Evolutionary conservation across 2,888 invertebrate genomes (phyloP).

Genomic region (Zaprionus lineosus): DNA sequence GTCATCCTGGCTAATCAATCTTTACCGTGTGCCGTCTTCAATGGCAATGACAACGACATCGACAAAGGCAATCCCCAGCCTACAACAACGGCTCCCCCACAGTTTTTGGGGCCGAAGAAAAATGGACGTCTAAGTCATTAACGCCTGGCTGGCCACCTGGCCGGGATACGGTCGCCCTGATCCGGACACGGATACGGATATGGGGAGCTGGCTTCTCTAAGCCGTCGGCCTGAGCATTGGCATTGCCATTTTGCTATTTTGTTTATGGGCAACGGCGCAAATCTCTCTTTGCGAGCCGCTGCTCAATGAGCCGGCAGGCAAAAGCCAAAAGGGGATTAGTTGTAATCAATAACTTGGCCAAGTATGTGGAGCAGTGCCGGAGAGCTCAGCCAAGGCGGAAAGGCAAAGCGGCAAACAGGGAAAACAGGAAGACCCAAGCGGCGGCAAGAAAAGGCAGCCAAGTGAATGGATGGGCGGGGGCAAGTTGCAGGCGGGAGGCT

Average conservation of each 20-base stretch:
- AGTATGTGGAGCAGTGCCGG: conserved; percentile 26
- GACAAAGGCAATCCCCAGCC: conserved; percentile 44
- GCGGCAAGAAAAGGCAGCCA: not conserved
- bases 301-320: conserved; percentile 76
- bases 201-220: conserved; percentile 34
- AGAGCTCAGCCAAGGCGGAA: too few relatives aligned
- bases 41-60: conserved; percentile 57
- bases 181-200: conserved; percentile 38
- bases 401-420: not conserved
- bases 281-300: conserved; percentile 58
- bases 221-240: conserved; percentile 48
- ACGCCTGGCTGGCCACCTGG: conserved; percentile 69
- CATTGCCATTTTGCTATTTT: conserved; percentile 65
- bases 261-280: conserved; percentile 64
- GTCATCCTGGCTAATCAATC: conserved; percentile 70
- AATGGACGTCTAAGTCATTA: conserved; percentile 76
- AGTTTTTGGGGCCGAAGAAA: conserved; percentile 51
- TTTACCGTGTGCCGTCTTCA: conserved; percentile 56
- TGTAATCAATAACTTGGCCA: conserved; percentile 76
- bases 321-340: conserved; percentile 77
- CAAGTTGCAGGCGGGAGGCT: conserved; percentile 16
- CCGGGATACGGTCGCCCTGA: conserved; percentile 28
- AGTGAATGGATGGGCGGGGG: not conserved
- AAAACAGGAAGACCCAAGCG: too few relatives aligned
- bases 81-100: conserved; percentile 2